Conservation (phyloP, 2,797 vertebrate genomes). For the Margarornis squamiger region DNA sequence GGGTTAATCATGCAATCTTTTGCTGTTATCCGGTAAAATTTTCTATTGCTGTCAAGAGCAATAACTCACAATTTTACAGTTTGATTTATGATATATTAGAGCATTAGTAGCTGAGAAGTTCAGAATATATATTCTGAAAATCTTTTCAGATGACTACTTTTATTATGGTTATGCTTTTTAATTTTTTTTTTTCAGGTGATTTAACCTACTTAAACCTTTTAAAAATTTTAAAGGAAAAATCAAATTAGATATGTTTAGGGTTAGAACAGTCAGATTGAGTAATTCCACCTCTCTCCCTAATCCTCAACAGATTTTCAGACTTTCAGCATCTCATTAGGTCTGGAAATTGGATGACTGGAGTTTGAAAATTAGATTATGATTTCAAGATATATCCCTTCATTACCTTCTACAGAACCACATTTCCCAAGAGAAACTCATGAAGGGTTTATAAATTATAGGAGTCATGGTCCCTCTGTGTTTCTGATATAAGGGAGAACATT, state of each 20-base stretch:
- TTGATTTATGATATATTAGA: neutral
- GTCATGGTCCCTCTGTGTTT: neutral
- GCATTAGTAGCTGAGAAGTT: neutral
- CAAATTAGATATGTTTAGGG: neutral
- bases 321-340: conserved; percentile 41
- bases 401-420: neutral
- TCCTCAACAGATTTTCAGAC: conserved; percentile 52
- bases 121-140: neutral
- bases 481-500: neutral
- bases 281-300: conserved; percentile 9
- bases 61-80: neutral
- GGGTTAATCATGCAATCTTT: neutral
- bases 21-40: neutral
- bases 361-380: conserved; percentile 47
- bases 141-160: neutral
- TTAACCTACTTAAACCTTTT: neutral
- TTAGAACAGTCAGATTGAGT: conserved; percentile 38
- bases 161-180: neutral
- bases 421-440: neutral
- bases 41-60: neutral
- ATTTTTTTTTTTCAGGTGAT: neutral
- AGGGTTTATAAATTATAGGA: conserved; percentile 14
- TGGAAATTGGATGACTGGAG: conserved; percentile 23
- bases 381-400: conserved; percentile 47
- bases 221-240: conserved; percentile 16